Evolutionary conservation across 1,140 invertebrate genomes (phyloP), one percentile per base, ranked within the genome.

Genomic region (Eupeodes corollae): DNA sequence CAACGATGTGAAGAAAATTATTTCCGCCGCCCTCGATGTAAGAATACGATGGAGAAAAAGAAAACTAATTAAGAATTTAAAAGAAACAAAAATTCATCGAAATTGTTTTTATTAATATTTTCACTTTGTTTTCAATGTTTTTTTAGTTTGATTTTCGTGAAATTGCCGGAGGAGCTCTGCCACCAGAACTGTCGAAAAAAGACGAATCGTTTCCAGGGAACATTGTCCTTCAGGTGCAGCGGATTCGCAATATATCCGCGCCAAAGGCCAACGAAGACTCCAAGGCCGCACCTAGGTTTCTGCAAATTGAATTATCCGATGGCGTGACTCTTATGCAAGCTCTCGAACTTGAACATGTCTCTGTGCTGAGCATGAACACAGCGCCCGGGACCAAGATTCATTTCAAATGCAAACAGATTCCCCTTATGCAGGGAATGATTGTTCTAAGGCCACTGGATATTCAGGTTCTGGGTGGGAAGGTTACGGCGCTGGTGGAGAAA

Each of bases 191-290:
- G 18, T 71, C 73, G 45, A 78, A 80, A 46, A 78, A 78, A 47
- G 75, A 78, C 37, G 79, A 81, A 46, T 65, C 71, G 42, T 69
- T 82, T 48, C 69, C 79, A 47, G 81, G 82, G 10, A 77, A 83
- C 46, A 75, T 89, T 48, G 80, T 93, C 11, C 70, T 92, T 16
- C 91, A 95, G 77, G 81, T 95, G 56, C 83, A 87, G 66, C 88
- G 91, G 66, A 75, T 91, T 38, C 75, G 86, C 13, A 93, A 93
- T 73, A 78, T 91, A 35, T 78, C 87, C 33, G 88, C 88, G 15
- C 89, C 91, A n/a, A 92, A 92, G 71, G 80, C 79, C 33, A 88
- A 91, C 70, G 88, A 92, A 62, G 86, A 90, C 54, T 90, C 86
- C 13, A 78, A 79, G 52, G 73, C 75, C 44, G 85, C 86, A 37